Evolutionary conservation across 2,888 invertebrate species (phyloP).

Genomic region (Rotaria socialis): DNA sequence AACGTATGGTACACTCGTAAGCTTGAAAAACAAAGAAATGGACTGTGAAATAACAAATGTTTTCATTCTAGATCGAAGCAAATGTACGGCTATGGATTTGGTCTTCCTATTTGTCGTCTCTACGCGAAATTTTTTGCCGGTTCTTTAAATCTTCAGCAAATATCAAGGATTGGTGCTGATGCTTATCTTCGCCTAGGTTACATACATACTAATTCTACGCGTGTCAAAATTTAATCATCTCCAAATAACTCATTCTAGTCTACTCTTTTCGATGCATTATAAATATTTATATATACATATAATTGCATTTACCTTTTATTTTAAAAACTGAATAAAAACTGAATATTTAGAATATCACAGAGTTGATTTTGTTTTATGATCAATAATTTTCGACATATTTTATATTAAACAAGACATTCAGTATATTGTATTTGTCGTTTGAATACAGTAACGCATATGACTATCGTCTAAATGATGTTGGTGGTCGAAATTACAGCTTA

Average conservation of each 20-base stretch:
- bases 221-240: constrained; percentile 12
- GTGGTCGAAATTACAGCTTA: too few relatives aligned
- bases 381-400: too few relatives aligned
- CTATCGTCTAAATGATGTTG: too few relatives aligned
- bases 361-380: too few relatives aligned
- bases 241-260: neutral
- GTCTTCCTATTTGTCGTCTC: neutral
- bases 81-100: constrained; percentile 23
- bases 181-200: neutral
- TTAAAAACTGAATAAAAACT: too few relatives aligned
- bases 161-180: neutral
- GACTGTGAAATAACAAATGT: too few relatives aligned
- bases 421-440: too few relatives aligned
- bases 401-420: too few relatives aligned
- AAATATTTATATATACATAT: too few relatives aligned
- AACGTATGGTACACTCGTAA: constrained; percentile 2
- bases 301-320: too few relatives aligned
- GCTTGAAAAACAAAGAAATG: neutral
- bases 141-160: constrained; percentile 12
- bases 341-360: too few relatives aligned
- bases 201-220: neutral
- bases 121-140: neutral
- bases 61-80: neutral
- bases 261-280: neutral
- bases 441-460: too few relatives aligned